These are phyloP conservation scores for Cathartes aura DNA, from an alignment of 2,113 vertebrate species.

Conservation along the genomic window DNA sequence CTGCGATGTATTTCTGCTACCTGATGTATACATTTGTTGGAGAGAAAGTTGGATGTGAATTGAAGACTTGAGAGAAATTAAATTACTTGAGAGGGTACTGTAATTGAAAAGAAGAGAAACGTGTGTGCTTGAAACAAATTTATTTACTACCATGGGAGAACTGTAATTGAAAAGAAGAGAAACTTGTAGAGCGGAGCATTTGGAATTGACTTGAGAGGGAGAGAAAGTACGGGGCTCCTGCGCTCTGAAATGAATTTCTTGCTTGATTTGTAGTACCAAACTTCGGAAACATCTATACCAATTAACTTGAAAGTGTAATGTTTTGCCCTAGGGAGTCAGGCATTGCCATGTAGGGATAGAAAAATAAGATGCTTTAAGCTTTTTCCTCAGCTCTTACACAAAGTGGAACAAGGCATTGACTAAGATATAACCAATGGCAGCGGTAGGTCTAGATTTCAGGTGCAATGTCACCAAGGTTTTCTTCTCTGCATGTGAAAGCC, in stretches of 20 bases:
- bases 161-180: constrained; percentile 57
- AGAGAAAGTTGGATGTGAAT: constrained; percentile 11
- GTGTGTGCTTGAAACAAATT: constrained; percentile 36
- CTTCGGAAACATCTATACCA: constrained; percentile 17
- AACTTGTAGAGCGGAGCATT: constrained; percentile 44
- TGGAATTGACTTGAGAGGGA: constrained; percentile 43
- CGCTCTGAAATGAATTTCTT: constrained; percentile 34
- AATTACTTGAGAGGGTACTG: constrained; percentile 31
- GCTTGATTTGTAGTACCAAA: constrained; percentile 19
- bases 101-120: constrained; percentile 56
- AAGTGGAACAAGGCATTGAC: neutral
- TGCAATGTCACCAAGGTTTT: neutral
- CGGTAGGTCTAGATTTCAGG: neutral
- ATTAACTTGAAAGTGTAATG: constrained; percentile 27
- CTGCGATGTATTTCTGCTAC: neutral
- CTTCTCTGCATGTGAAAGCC: neutral
- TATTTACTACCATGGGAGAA: constrained; percentile 55
- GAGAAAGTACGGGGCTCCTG: neutral
- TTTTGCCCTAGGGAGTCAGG: neutral
- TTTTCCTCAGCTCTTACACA: neutral
- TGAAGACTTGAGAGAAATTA: constrained; percentile 38
- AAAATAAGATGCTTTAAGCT: neutral
- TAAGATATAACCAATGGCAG: neutral
- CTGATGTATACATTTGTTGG: neutral
- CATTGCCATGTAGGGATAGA: neutral